Conservation (phyloP, 1,140 invertebrate genomes). For the Euschistus heros region DNA sequence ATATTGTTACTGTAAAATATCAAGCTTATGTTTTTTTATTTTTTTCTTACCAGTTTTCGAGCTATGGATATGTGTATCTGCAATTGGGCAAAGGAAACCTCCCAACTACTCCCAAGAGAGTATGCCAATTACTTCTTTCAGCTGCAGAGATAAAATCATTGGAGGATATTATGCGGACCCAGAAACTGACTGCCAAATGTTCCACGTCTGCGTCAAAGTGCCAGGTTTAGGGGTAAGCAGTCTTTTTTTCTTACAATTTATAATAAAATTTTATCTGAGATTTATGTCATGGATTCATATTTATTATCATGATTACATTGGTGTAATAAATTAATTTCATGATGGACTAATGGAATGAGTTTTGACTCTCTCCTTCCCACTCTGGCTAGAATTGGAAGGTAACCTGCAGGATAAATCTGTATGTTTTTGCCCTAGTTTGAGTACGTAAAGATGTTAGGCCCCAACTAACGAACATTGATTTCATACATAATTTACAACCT, state of each 20-base stretch:
- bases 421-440: too few relatives aligned
- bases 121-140: constrained; percentile 77
- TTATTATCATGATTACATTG: too few relatives aligned
- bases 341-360: too few relatives aligned
- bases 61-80: neutral
- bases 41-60: neutral
- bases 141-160: constrained; percentile 73
- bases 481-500: too few relatives aligned
- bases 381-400: too few relatives aligned
- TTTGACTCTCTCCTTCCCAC: too few relatives aligned
- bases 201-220: constrained; percentile 78
- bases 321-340: too few relatives aligned
- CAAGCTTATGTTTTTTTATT: neutral
- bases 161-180: constrained; percentile 86
- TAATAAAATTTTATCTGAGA: neutral
- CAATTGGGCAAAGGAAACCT: constrained; percentile 33
- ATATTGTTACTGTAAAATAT: neutral
- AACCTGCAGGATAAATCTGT: too few relatives aligned
- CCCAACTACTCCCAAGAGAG: constrained; percentile 64
- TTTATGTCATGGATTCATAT: too few relatives aligned
- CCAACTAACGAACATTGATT: too few relatives aligned
- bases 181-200: constrained; percentile 84
- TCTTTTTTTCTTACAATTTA: neutral
- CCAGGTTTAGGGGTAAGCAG: constrained; percentile 55
- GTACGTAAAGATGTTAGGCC: too few relatives aligned